A percentile compares a stretch with the other conserved stretches of the same genome.
These are phyloP conservation scores for Eristalis arbustorum DNA, from an alignment of 2,888 invertebrate genomes.

Conservation along the genomic window DNA sequence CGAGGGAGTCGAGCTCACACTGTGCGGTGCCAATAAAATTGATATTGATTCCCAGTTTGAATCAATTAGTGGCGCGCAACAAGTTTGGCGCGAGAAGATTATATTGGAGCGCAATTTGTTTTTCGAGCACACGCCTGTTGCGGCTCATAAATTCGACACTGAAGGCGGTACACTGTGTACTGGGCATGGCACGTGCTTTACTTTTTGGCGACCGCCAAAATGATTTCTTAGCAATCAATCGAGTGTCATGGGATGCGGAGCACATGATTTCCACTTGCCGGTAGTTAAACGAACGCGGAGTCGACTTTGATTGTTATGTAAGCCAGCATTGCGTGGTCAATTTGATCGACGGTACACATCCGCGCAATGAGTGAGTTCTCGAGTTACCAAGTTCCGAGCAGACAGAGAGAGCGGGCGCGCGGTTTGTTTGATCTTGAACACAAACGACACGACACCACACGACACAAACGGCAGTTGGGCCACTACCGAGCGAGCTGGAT, in stretches of 20 bases:
- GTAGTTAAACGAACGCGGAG: background rate
- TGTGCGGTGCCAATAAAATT: conserved; percentile 1
- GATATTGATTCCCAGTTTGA: conserved; percentile 15
- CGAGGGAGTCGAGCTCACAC: background rate
- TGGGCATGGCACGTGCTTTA: background rate
- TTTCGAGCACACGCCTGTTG: background rate
- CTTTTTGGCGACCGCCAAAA: background rate
- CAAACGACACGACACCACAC: background rate
- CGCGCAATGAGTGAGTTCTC: background rate
- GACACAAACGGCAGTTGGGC: background rate
- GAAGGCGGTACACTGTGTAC: background rate
- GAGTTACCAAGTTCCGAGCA: background rate
- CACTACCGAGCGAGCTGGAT: background rate
- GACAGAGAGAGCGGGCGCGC: background rate
- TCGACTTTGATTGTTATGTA: conserved; percentile 7
- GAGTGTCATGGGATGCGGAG: background rate
- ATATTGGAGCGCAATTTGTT: conserved; percentile 9
- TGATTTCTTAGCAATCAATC: conserved; percentile 2
- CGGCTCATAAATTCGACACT: background rate
- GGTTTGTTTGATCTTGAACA: background rate
- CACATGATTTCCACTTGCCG: background rate
- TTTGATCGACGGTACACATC: background rate
- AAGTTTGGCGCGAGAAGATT: conserved; percentile 15
- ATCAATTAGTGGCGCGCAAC: conserved; percentile 7
- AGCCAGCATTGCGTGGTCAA: conserved; percentile 10